Evolutionary conservation across 2,113 vertebrate genomes (phyloP).

Genomic region (Cygnus atratus): DNA sequence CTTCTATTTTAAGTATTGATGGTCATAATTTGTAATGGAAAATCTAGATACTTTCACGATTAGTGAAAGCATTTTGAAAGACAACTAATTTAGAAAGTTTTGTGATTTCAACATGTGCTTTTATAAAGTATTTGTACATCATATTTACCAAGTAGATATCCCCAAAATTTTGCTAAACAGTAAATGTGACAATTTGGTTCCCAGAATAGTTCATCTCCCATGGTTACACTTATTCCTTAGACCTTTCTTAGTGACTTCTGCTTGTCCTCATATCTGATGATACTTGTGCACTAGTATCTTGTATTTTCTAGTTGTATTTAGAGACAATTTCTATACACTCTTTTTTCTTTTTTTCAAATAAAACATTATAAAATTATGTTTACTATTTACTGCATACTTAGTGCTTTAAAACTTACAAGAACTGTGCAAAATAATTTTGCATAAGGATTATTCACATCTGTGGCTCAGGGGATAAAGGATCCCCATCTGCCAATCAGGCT

Average conservation of each 20-base stretch:
- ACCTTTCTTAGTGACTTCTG: not conserved
- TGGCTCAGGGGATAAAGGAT: slow-evolving; percentile 8
- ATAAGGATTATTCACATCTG: slow-evolving; percentile 35
- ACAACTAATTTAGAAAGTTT: not conserved
- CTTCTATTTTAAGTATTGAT: not conserved
- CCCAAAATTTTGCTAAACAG: not conserved
- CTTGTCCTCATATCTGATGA: not conserved
- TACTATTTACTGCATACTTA: not conserved
- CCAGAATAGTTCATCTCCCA: not conserved
- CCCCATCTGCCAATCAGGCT: slow-evolving; percentile 44
- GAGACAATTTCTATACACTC: not conserved
- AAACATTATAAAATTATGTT: not conserved
- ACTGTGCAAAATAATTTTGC: not conserved
- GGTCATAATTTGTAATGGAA: not conserved
- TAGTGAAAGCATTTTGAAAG: slow-evolving; percentile 28
- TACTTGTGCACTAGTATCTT: not conserved
- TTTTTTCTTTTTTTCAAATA: slow-evolving; percentile 24
- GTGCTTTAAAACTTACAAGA: not conserved
- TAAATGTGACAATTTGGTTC: not conserved
- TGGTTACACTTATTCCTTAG: not conserved
- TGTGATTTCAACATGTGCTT: not conserved
- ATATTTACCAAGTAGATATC: not conserved
- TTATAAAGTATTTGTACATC: not conserved
- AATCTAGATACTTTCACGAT: not conserved
- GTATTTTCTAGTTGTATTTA: not conserved